Base-by-base conservation (phyloP, 1,140 invertebrate species). In the Batillaria attramentaria region DNA sequence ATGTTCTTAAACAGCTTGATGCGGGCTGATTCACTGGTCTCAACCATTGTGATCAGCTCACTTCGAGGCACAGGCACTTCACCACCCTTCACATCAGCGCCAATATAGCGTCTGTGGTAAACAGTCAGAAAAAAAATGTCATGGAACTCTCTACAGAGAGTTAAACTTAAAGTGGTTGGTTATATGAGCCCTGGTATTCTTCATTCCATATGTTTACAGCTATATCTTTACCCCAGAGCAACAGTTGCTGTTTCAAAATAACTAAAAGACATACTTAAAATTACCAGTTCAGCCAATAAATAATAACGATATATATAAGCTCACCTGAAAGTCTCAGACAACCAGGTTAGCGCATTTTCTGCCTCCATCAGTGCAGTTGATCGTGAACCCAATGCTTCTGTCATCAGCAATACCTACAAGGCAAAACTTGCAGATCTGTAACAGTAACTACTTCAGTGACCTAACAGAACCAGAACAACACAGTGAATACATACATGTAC, bases 1-100 rank as follows among this genome's bases (percentile, higher is more conserved):
- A 87, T 74, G 50, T 87, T 84, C 79, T 90, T 90, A 70, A 83
- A 88, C 1, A 90, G 78, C 81, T 88, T 90, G n/a, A 90, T 86
- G 83, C 89, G 85, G 13, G 87, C 81, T 33, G 88, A 88, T 68
- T 90, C 89, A 35, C 84, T 81, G 60, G 80, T 86, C 77, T 88
- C 84, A 16, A 88, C 85, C 84, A 90, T 87, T 31, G 79, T 62
- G 6, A 80, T 88, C 31, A 90, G 73, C 31, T 88, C 85, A 60
- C 82, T 79, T 46, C 85, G 79, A 24, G 78, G 76, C 20, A 90
- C 80, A 35, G 83, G 68, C 3, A 89, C 86, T 46, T 85, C 78
- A 31, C 83, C 80, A 54, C 88, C 85, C 37, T 66, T 80, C 4
- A 84, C 77, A 28, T 88, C 86, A 50, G 78, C 42, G 46, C 82